Base-by-base conservation (phyloP, 2,797 vertebrate genomes). In the Falco columbarius region DNA sequence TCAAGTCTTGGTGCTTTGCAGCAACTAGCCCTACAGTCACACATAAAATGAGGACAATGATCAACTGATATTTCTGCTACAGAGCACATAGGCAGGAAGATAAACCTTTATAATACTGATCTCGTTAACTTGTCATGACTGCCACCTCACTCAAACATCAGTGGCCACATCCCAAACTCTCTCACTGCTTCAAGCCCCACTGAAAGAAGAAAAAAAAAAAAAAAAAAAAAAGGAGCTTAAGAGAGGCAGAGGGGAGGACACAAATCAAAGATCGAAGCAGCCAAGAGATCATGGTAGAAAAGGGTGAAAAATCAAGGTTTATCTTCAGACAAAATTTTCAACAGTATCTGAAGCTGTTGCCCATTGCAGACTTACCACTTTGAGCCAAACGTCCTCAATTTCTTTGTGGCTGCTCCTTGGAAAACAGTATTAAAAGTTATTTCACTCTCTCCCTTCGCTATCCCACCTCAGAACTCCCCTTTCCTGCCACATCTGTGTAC, bases 51-150 rank as follows among this genome's bases (percentile, higher is more conserved):
- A 82, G 32, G 65, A 82, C 80, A 89, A 71, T 3, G 88, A 90
- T 82, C 93, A 91, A 88, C 56, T 93, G 92, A 46, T 95, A 92
- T 32, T 95, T 92, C 83, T 94, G 88, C 63, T 73, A 70, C n/a
- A 84, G 63, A 91, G 68, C n/a, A 67, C 47, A 74, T 0, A 16
- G 34, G 34, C 68, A 70, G 46, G 49, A 90, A 96, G 61, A 93
- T 32, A 92, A 80, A 86, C 67, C 71, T 82, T 74, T 82, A 47
- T 51, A 92, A 71, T 44, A 74, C 36, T 58, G 26, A 86, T 89
- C 77, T 85, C 34, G 65, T 68, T 90, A 79, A 89, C 27, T 71
- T 54, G 76, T 74, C 74, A 73, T 3, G 4, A 93, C 40, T 42
- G 38, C 17, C n/a, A 61, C 32, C n/a, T 91, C 81, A 89, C 44